phyloP scores from a whole-genome alignment of 2,888 invertebrate species.

The Globia sparganii region DNA sequence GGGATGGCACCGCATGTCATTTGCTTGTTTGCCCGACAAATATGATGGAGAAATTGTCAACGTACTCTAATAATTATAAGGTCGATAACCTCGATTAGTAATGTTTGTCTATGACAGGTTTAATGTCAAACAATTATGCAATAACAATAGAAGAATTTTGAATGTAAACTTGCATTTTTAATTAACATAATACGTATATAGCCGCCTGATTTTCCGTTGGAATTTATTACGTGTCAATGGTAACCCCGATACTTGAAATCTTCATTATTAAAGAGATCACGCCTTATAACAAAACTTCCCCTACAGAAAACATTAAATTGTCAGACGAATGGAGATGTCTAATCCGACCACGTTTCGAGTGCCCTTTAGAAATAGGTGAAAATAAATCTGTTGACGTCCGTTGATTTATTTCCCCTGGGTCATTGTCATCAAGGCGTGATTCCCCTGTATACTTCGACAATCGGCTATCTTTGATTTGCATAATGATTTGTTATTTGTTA shows the following conservation, averaged over 20 bases:
- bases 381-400: constrained; percentile 80
- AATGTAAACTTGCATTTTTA: constrained; percentile 5
- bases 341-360: constrained; percentile 86
- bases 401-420: constrained; percentile 78
- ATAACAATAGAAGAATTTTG: background rate
- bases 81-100: constrained; percentile 50
- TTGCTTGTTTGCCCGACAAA: constrained; percentile 66
- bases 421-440: constrained; percentile 72
- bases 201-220: constrained; percentile 15
- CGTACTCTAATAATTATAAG: constrained; percentile 33
- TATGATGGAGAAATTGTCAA: constrained; percentile 61
- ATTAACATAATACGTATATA: constrained; percentile 1
- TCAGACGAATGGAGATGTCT: constrained; percentile 82
- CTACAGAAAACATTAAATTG: constrained; percentile 72
- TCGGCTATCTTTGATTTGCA: constrained; percentile 75
- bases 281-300: constrained; percentile 58
- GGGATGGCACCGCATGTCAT: constrained; percentile 69
- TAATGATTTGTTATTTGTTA: constrained; percentile 75
- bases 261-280: constrained; percentile 68
- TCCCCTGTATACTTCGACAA: constrained; percentile 67
- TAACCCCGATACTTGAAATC: constrained; percentile 54
- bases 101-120: constrained; percentile 24
- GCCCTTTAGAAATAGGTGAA: constrained; percentile 76
- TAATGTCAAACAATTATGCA: constrained; percentile 14
- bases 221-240: constrained; percentile 37